These are phyloP conservation scores for Drosophila stalkeri DNA, from an alignment of 2,888 invertebrate species.

Conservation along the genomic window DNA sequence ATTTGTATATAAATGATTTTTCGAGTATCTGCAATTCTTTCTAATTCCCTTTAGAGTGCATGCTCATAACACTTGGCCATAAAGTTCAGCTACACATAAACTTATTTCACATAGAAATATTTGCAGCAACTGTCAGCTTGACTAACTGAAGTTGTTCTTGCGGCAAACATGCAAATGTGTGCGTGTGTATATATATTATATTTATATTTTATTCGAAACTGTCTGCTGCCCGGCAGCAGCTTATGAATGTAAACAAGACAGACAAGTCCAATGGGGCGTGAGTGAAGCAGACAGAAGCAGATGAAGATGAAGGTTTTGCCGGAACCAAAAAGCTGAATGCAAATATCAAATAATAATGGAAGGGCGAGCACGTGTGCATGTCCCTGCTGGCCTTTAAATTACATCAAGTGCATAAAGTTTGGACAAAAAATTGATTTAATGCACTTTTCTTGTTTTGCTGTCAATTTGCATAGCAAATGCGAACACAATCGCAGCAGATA, in stretches of 20 bases:
- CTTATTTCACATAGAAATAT: constrained; percentile 13
- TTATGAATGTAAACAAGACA: constrained; percentile 59
- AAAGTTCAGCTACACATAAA: constrained; percentile 1
- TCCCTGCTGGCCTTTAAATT: constrained; percentile 13
- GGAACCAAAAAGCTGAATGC: constrained; percentile 36
- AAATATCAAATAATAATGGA: constrained; percentile 49
- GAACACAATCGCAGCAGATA: constrained; percentile 36
- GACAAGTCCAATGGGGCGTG: constrained; percentile 18
- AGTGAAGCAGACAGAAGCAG: background rate
- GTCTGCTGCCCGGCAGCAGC: constrained; percentile 33
- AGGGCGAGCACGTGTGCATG: constrained; percentile 4
- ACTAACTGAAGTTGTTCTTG: background rate
- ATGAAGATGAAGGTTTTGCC: constrained; percentile 1
- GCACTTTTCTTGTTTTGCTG: constrained; percentile 2
- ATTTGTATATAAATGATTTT: background rate
- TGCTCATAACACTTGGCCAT: background rate
- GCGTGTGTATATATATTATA: constrained; percentile 1
- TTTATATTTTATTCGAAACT: constrained; percentile 33
- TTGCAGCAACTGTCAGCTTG: constrained; percentile 17
- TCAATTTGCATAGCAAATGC: constrained; percentile 46
- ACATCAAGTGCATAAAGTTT: constrained; percentile 9
- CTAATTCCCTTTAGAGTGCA: background rate
- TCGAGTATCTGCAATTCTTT: background rate
- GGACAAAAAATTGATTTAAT: constrained; percentile 34
- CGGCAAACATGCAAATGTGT: background rate